Base-by-base conservation (phyloP, 2,113 vertebrate genomes). In the Silurus glanis region DNA sequence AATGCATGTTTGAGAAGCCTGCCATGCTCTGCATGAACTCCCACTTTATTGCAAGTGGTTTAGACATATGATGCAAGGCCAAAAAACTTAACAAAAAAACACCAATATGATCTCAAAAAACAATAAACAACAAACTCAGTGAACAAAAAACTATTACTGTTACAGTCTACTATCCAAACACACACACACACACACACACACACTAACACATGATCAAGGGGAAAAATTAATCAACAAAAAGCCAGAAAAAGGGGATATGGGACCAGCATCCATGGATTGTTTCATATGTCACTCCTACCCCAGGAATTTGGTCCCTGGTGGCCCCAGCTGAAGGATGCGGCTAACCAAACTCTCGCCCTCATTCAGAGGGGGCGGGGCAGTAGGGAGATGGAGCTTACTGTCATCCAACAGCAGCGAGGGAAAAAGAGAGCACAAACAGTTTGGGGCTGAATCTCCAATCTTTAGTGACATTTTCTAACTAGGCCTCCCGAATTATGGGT, bases 301-400 rank as follows among this genome's bases (percentile, higher is more conserved):
- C 92, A 99, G 97, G 94, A 99, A 99, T 97, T 96, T 99, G 94
- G 98, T 99, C 94, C 98, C 98, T 93, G 97, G 98, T 91, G 98
- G 98, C 94, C 98, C 98, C 91, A 99, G 98, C 96, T 99, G 98
- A 93, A 99, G 98, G 95, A 99, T 99, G 97, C 98, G 97, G 97
- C 98, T 99, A 97, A 99, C 98, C 97, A 99, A 96, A 95, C 98
- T 99, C 96, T 99, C 98, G 90, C 98, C 98, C 97, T 99, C 98
- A 95, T 99, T 99, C 95, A 99, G 97, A 96, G 98, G 98, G 94
- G 98, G 98, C 93, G 98, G 98, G 92, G 98, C 97, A 92, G 95
- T 97, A 94, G 98, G 98, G 92, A 99, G 97, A 95, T 99, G 98
- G 91, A 99, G 98, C 96, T 99, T 99, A 97, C 98, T 99, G 97